Percentiles rank a stretch among this genome's conserved stretches.
Evolutionary conservation across 2,797 vertebrate genomes (phyloP).

Genomic region (Cuculus canorus): DNA sequence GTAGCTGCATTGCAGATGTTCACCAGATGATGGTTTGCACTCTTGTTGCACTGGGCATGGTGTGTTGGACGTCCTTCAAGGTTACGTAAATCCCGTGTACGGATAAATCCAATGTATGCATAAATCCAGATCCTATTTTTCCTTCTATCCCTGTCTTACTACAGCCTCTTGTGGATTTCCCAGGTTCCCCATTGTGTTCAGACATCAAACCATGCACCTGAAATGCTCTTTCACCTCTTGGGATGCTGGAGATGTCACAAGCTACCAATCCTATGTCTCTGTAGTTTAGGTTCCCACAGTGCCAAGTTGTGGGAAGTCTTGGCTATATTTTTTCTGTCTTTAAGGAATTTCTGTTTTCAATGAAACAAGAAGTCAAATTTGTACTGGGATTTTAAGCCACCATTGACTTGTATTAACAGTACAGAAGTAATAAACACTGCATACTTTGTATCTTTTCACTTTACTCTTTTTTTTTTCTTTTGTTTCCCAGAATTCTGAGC

Average conservation of each 20-base stretch:
- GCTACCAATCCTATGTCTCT: background rate
- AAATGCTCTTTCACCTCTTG: background rate
- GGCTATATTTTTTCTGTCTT: background rate
- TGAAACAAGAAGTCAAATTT: constrained; percentile 5
- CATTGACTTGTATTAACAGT: background rate
- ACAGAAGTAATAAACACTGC: background rate
- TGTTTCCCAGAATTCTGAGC: background rate
- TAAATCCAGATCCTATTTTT: background rate
- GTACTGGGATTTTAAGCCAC: background rate
- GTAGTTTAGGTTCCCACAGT: no score
- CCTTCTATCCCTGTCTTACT: background rate
- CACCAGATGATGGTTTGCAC: background rate
- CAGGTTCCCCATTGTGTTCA: accelerated
- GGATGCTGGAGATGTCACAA: background rate
- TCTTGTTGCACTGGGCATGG: background rate
- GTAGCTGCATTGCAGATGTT: background rate
- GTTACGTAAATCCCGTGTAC: background rate
- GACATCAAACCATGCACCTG: background rate
- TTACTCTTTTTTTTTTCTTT: background rate
- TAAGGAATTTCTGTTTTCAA: background rate
- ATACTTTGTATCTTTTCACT: background rate
- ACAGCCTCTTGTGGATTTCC: background rate
- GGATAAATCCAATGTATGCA: no score
- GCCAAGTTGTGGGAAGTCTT: background rate
- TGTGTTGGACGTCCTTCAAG: background rate